Conservation (phyloP, 1,140 invertebrate species). For the Diachasma alloeum region DNA sequence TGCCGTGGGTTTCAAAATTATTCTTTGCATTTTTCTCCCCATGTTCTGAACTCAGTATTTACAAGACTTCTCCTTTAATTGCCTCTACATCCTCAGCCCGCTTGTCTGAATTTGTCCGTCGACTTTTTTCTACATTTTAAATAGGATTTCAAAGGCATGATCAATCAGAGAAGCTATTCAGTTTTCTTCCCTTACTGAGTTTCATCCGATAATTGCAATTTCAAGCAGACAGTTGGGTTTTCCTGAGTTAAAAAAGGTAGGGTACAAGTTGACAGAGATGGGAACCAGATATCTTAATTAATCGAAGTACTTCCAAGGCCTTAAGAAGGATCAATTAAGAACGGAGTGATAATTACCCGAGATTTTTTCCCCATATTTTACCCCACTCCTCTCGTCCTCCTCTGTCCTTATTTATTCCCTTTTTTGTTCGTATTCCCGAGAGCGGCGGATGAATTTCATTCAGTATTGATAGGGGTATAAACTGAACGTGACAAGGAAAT, state of each 20-base stretch:
- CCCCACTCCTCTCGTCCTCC: not conserved
- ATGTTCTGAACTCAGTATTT: too few species aligned
- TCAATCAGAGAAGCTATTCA: not conserved
- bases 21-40: too few species aligned
- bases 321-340: constrained; percentile 17
- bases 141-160: not conserved
- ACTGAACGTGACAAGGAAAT: not conserved
- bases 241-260: not conserved
- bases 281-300: constrained; percentile 29
- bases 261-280: constrained; percentile 3
- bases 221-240: not conserved
- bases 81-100: too few species aligned
- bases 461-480: not conserved
- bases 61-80: too few species aligned
- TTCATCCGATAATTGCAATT: not conserved
- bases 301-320: not conserved
- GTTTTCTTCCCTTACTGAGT: not conserved
- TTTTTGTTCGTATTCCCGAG: not conserved
- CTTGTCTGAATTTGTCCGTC: too few species aligned
- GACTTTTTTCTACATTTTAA: not conserved
- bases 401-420: not conserved
- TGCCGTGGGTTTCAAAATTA: too few species aligned
- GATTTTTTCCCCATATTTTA: not conserved
- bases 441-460: not conserved
- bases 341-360: constrained; percentile 1